Percentiles rank a stretch among this genome's conserved stretches.
phyloP scores from a whole-genome alignment of 2,888 invertebrate species.

The Trilocha varians region DNA sequence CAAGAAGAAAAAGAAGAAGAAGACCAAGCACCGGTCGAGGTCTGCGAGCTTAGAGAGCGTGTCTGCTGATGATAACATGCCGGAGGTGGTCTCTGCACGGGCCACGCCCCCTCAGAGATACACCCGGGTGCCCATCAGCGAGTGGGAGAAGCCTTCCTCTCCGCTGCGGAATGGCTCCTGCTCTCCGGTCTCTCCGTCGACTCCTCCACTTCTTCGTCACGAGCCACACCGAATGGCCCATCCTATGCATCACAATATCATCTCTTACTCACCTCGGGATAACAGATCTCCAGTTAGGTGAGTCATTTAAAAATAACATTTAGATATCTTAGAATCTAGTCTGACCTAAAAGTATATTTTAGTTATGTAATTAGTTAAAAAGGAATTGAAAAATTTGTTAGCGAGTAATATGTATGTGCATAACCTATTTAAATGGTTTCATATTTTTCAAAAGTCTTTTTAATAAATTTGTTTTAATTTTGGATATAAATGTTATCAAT shows the following conservation, averaged over 20 bases:
- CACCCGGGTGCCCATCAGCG: conserved; percentile 59
- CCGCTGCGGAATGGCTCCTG: conserved; percentile 72
- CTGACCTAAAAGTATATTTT: not conserved
- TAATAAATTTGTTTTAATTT: too few species aligned
- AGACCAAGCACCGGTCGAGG: conserved; percentile 79
- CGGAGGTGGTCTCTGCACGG: conserved; percentile 36
- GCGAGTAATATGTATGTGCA: too few species aligned
- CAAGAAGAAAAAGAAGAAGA: conserved; percentile 80
- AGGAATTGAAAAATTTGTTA: too few species aligned
- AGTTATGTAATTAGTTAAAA: too few species aligned
- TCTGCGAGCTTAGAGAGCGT: conserved; percentile 80
- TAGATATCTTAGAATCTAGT: not conserved
- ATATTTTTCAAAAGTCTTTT: too few species aligned
- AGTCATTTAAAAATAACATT: conserved; percentile 14
- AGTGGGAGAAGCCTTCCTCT: conserved; percentile 71
- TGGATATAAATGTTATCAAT: too few species aligned
- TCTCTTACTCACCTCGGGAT: conserved; percentile 61
- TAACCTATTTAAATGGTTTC: too few species aligned
- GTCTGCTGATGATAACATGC: conserved; percentile 69
- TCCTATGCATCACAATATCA: conserved; percentile 31
- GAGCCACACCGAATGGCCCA: conserved; percentile 36
- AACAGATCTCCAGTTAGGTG: conserved; percentile 52
- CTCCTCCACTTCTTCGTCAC: conserved; percentile 59
- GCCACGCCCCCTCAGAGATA: conserved; percentile 45
- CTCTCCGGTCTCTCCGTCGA: conserved; percentile 74